These are phyloP conservation scores for Ashinkailepas kermadecensis DNA, from an alignment of 2,888 invertebrate genomes.

Conservation along the genomic window DNA sequence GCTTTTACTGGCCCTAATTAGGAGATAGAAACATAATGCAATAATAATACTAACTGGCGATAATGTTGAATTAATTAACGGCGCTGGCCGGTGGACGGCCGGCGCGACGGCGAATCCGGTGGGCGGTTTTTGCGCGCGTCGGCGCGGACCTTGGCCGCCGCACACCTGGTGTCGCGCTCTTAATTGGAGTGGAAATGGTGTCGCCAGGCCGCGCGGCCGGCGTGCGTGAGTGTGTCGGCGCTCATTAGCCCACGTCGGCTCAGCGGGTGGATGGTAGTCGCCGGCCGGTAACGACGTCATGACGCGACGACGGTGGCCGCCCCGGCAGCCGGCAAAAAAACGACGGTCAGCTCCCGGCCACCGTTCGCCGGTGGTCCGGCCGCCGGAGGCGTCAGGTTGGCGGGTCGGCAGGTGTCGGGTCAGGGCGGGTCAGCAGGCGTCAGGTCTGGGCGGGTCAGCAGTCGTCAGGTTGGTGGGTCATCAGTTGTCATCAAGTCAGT, in stretches of 20 bases:
- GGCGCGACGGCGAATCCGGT: constrained; percentile 8
- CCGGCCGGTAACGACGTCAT: no score
- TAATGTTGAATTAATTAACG: constrained; percentile 21
- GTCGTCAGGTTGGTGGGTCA: no score
- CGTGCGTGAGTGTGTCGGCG: not conserved
- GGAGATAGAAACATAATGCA: constrained; percentile 22
- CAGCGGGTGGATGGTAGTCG: not conserved
- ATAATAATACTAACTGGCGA: constrained; percentile 20
- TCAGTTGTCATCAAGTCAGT: no score
- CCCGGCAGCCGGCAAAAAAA: no score
- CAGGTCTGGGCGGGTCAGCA: no score
- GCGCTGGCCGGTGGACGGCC: not conserved
- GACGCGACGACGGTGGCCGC: no score
- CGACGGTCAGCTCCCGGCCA: no score
- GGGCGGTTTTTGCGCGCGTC: not conserved
- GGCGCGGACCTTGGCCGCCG: not conserved
- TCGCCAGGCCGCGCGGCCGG: not conserved
- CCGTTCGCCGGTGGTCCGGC: no score
- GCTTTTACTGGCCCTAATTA: constrained; percentile 18
- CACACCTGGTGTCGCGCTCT: not conserved
- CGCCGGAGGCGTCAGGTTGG: no score
- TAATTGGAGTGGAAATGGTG: not conserved
- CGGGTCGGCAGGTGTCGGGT: no score
- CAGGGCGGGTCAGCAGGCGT: no score
- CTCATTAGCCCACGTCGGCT: not conserved